Evolutionary conservation across 2,113 vertebrate genomes (phyloP).

Genomic region (Edolisoma coerulescens): DNA sequence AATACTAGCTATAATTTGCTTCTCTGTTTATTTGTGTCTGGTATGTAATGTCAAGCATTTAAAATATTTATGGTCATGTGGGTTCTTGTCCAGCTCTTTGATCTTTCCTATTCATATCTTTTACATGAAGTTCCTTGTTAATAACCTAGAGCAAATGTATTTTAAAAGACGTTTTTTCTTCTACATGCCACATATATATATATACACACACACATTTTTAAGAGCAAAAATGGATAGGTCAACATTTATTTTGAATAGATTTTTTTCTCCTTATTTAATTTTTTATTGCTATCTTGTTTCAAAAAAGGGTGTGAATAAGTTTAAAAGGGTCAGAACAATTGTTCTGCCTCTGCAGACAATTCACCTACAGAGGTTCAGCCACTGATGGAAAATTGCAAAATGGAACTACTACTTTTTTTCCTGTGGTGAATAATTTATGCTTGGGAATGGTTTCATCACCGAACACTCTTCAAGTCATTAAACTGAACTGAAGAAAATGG

Average conservation of each 20-base stretch:
- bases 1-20: not conserved
- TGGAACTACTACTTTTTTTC: conserved; percentile 40
- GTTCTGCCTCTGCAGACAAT: conserved; percentile 8
- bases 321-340: not conserved
- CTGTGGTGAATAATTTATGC: conserved; percentile 65
- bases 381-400: conserved; percentile 45
- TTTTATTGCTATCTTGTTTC: not conserved
- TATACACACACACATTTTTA: not conserved
- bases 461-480: conserved; percentile 64
- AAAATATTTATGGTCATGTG: conserved; percentile 30
- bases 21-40: conserved; percentile 20
- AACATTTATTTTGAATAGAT: not conserved
- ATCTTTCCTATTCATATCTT: not conserved
- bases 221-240: not conserved
- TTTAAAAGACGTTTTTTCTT: not conserved
- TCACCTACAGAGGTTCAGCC: conserved; percentile 28
- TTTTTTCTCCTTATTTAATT: not conserved
- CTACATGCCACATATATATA: not conserved
- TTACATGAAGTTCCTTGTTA: not conserved
- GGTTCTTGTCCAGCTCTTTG: conserved; percentile 14
- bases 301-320: not conserved
- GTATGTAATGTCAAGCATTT: not conserved
- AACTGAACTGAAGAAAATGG: conserved; percentile 67
- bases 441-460: conserved; percentile 62
- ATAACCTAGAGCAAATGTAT: not conserved